Conservation (phyloP, 2,797 vertebrate genomes). For the Sebastiscus albofasciatus region DNA sequence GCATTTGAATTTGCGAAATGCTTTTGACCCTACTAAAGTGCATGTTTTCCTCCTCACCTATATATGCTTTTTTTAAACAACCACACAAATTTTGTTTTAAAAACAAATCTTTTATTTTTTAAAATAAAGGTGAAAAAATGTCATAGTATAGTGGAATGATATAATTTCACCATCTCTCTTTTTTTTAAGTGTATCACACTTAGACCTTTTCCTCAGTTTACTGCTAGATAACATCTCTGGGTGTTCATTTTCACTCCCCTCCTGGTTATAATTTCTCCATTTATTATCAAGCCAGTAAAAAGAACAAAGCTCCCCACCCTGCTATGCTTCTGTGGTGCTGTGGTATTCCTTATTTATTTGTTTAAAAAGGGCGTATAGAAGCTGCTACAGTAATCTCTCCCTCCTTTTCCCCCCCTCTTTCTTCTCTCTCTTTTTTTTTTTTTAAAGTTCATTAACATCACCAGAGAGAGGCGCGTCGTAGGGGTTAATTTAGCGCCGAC, state of each 20-base stretch:
- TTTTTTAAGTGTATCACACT: not conserved
- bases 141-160: not conserved
- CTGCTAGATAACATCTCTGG: slow-evolving; percentile 22
- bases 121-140: not conserved
- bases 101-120: not conserved
- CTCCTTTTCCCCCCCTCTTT: not conserved
- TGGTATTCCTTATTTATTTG: slow-evolving; percentile 68
- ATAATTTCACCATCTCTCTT: not conserved
- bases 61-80: not conserved
- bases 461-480: slow-evolving; percentile 64
- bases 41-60: not conserved
- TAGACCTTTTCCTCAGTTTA: not conserved
- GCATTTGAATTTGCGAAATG: slow-evolving; percentile 27
- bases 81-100: too few species aligned
- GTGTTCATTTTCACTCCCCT: slow-evolving; percentile 22
- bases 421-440: not conserved
- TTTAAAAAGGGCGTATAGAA: slow-evolving; percentile 62
- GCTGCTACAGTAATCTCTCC: slow-evolving; percentile 27
- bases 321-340: slow-evolving; percentile 37
- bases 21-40: slow-evolving; percentile 19
- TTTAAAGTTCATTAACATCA: slow-evolving; percentile 58
- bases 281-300: slow-evolving; percentile 53
- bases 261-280: slow-evolving; percentile 41
- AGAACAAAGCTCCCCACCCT: slow-evolving; percentile 59
- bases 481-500: slow-evolving; percentile 74